Percentiles rank a stretch among this genome's conserved stretches.
Evolutionary conservation across 2,888 invertebrate genomes (phyloP).

Genomic region (Caradrina clavipalpis): DNA sequence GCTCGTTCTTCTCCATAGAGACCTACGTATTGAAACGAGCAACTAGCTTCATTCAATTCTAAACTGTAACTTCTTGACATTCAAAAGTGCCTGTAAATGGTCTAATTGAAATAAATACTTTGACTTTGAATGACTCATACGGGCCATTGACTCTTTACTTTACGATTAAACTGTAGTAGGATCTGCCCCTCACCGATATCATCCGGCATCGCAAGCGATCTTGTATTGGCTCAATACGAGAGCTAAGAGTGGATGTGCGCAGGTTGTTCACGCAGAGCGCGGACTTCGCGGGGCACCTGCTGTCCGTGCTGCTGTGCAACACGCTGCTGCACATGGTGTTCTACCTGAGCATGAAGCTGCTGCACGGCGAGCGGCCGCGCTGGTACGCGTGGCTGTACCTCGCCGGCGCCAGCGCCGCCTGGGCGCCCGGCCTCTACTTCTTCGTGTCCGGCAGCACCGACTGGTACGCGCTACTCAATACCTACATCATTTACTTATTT

Average conservation of each 20-base stretch:
- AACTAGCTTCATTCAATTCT: too few relatives aligned
- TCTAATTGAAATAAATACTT: too few relatives aligned
- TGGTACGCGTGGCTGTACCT: slow-evolving; percentile 93
- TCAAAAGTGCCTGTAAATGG: too few relatives aligned
- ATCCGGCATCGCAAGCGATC: too few relatives aligned
- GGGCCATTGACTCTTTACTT: not conserved
- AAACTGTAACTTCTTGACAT: too few relatives aligned
- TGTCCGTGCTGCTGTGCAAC: slow-evolving; percentile 95
- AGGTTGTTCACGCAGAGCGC: slow-evolving; percentile 90
- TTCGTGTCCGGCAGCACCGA: slow-evolving; percentile 72
- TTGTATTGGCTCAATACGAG: not conserved
- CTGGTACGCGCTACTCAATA: slow-evolving; percentile 38
- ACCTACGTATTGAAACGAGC: too few relatives aligned
- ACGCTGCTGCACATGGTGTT: slow-evolving; percentile 95
- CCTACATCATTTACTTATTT: too few relatives aligned
- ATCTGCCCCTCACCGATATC: not conserved
- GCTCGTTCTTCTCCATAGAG: too few relatives aligned
- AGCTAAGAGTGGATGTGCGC: slow-evolving; percentile 23
- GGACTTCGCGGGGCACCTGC: slow-evolving; percentile 95
- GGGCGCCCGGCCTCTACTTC: slow-evolving; percentile 93
- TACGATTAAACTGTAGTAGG: not conserved
- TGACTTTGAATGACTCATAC: too few relatives aligned
- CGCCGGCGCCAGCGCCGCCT: slow-evolving; percentile 91
- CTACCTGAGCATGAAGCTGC: slow-evolving; percentile 96
- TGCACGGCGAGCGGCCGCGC: slow-evolving; percentile 92